A percentile compares a stretch with the other conserved stretches of the same genome.
These are phyloP conservation scores for Torymus auratus DNA, from an alignment of 2,888 invertebrate species.

Conservation along the genomic window DNA sequence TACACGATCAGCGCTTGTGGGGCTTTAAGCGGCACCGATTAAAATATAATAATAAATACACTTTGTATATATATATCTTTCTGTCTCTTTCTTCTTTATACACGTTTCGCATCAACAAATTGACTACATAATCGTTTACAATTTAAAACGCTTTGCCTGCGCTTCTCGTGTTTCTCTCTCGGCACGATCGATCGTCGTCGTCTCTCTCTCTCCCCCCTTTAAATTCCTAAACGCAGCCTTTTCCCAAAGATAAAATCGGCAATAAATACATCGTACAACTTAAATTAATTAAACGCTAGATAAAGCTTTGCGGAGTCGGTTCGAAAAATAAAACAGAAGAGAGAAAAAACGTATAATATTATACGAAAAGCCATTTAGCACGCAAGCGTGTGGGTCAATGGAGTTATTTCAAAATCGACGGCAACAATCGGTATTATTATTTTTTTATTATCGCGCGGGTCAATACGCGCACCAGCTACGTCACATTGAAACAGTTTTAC, in stretches of 20 bases:
- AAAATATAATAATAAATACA: conserved; percentile 52
- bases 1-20: conserved; percentile 46
- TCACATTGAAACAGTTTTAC: conserved; percentile 56
- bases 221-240: not conserved
- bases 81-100: conserved; percentile 10
- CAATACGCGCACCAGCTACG: conserved; percentile 21
- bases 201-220: conserved; percentile 18
- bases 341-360: conserved; percentile 18
- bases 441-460: no score
- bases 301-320: conserved; percentile 42
- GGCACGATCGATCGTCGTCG: not conserved
- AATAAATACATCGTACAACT: conserved; percentile 22
- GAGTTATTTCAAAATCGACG: conserved; percentile 55
- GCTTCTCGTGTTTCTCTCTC: conserved; percentile 2
- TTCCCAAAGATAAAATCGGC: conserved; percentile 12
- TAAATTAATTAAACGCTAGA: conserved; percentile 35
- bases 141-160: not conserved
- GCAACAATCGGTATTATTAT: conserved; percentile 35
- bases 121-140: conserved; percentile 16
- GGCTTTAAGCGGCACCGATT: conserved; percentile 49
- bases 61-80: conserved; percentile 9
- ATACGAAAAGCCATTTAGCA: conserved; percentile 21
- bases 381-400: not conserved
- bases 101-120: conserved; percentile 34
- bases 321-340: conserved; percentile 7